These are phyloP conservation scores for Pheosia tremula DNA, from an alignment of 2,888 invertebrate genomes.

Conservation along the genomic window DNA sequence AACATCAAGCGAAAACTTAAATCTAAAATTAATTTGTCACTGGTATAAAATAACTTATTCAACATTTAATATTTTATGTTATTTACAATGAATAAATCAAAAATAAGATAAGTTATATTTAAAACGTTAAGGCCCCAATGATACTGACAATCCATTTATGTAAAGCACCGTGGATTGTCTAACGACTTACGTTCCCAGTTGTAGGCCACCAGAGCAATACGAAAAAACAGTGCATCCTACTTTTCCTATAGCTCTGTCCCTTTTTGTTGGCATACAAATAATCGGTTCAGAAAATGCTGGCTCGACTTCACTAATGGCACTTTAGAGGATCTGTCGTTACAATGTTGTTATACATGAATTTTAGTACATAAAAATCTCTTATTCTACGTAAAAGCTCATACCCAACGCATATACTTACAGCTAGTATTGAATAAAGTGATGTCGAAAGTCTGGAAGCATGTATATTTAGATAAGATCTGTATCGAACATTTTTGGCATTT, in stretches of 20 bases:
- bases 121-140: slow-evolving; percentile 68
- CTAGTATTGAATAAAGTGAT: slow-evolving; percentile 46
- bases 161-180: slow-evolving; percentile 56
- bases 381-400: slow-evolving; percentile 44
- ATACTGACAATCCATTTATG: slow-evolving; percentile 42
- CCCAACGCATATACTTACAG: slow-evolving; percentile 40
- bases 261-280: too few species aligned
- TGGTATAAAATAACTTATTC: slow-evolving; percentile 54
- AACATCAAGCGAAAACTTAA: slow-evolving; percentile 37
- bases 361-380: slow-evolving; percentile 25
- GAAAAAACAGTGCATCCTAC: too few species aligned
- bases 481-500: slow-evolving; percentile 58
- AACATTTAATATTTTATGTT: slow-evolving; percentile 50
- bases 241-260: too few species aligned
- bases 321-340: slow-evolving; percentile 38
- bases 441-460: slow-evolving; percentile 48
- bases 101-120: slow-evolving; percentile 42
- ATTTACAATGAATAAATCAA: slow-evolving; percentile 70
- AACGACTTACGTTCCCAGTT: neutral
- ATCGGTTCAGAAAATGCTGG: slow-evolving; percentile 10
- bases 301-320: slow-evolving; percentile 42
- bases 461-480: slow-evolving; percentile 33
- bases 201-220: too few species aligned
- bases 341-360: slow-evolving; percentile 13
- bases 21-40: slow-evolving; percentile 44